These are phyloP conservation scores for Cynodonichthys magdalenae DNA, from an alignment of 2,797 vertebrate genomes.

Conservation along the genomic window DNA sequence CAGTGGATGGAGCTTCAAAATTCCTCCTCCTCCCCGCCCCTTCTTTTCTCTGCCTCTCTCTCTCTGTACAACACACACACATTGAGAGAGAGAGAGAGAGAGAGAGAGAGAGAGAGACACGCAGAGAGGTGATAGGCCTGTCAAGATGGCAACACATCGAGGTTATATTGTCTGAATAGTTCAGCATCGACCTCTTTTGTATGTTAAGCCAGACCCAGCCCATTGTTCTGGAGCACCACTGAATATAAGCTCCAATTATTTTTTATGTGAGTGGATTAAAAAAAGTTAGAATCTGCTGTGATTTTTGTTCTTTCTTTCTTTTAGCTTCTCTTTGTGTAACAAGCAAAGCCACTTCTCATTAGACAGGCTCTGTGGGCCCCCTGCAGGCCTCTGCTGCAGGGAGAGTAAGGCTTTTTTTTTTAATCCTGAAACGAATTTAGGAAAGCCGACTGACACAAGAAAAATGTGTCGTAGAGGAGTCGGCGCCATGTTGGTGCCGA, in stretches of 20 bases:
- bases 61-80: conserved; percentile 1
- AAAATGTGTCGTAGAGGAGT: conserved; percentile 74
- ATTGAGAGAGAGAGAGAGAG: no score
- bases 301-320: conserved; percentile 11
- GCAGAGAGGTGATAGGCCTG: conserved; percentile 17
- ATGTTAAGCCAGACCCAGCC: conserved; percentile 14
- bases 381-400: conserved; percentile 74
- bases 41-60: conserved; percentile 27
- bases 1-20: conserved; percentile 70
- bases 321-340: conserved; percentile 41
- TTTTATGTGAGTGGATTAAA: not conserved
- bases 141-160: conserved; percentile 44
- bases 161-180: conserved; percentile 52
- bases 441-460: conserved; percentile 75
- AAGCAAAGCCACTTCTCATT: conserved; percentile 35
- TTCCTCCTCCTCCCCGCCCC: conserved; percentile 72
- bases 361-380: conserved; percentile 71
- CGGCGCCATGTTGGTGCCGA: conserved; percentile 83
- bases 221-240: conserved; percentile 28
- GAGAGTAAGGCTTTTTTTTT: conserved; percentile 39
- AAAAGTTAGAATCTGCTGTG: conserved; percentile 12
- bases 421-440: conserved; percentile 74
- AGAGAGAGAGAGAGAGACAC: conserved; percentile 19
- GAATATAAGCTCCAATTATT: not conserved
- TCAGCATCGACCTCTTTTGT: conserved; percentile 50